Percentiles rank a stretch among this genome's conserved stretches.
These are phyloP conservation scores for Phenganax marumi DNA, from an alignment of 92 coral and sea anemone species.

Conservation along the genomic window DNA sequence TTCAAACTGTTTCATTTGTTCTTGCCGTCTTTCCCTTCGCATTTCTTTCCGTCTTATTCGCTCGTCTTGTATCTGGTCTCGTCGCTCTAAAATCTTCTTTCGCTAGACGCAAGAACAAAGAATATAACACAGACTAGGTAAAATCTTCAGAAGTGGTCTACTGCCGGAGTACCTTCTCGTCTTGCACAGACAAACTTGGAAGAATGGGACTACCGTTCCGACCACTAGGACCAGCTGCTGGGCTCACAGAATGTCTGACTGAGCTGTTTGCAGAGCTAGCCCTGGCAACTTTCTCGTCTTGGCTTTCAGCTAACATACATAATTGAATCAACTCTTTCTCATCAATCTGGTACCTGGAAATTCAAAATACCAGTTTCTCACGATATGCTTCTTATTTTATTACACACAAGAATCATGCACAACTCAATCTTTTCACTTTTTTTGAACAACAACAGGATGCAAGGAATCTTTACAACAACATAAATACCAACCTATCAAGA, in stretches of 20 bases:
- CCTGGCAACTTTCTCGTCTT: conserved; percentile 30
- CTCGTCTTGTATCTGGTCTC: conserved; percentile 21
- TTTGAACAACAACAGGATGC: too few species aligned
- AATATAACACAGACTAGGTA: too few species aligned
- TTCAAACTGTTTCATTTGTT: conserved; percentile 39
- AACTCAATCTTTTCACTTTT: too few species aligned
- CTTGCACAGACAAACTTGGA: conserved; percentile 28
- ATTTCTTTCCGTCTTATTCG: conserved; percentile 16
- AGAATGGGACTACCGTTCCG: conserved; percentile 83
- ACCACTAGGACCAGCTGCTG: conserved; percentile 82
- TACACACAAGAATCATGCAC: too few species aligned
- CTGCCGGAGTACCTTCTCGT: conserved; percentile 17
- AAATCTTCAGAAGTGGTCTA: too few species aligned
- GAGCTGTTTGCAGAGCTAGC: conserved; percentile 28
- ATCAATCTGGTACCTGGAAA: conserved; percentile 73
- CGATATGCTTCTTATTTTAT: too few species aligned
- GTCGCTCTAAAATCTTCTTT: conserved; percentile 25
- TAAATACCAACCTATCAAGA: conserved; percentile 60
- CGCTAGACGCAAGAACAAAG: neutral
- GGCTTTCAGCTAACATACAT: conserved; percentile 65
- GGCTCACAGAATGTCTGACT: neutral
- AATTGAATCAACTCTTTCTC: conserved; percentile 71
- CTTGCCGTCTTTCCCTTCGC: conserved; percentile 20
- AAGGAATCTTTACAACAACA: neutral
- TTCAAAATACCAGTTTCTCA: neutral